phyloP scores from a whole-genome alignment of 2,797 vertebrate species.

The Typhlichthys eigenmanni region DNA sequence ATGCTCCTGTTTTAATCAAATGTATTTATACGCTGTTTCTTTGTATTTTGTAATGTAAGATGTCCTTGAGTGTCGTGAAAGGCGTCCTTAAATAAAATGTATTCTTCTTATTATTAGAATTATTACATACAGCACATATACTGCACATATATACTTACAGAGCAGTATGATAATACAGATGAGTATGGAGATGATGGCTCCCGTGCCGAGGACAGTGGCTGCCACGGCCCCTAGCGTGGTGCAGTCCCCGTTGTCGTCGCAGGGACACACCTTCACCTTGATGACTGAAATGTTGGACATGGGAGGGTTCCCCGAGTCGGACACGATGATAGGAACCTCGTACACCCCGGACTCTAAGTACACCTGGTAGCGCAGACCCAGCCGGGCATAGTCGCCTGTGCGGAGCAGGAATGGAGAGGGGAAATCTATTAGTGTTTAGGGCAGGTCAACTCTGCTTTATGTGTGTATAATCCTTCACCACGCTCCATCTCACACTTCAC shows the following conservation, averaged over 20 bases:
- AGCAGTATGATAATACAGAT: slow-evolving; percentile 92
- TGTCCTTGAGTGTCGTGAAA: too few species aligned
- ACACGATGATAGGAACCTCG: slow-evolving; percentile 88
- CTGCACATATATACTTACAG: slow-evolving; percentile 78
- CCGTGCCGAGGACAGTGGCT: slow-evolving; percentile 87
- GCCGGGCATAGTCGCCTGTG: slow-evolving; percentile 88
- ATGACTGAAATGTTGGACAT: slow-evolving; percentile 89
- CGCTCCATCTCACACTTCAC: too few species aligned
- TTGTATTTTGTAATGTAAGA: too few species aligned
- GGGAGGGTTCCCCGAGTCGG: slow-evolving; percentile 92
- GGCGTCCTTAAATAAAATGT: too few species aligned
- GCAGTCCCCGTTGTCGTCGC: slow-evolving; percentile 90
- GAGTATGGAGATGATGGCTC: slow-evolving; percentile 91
- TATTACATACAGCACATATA: background rate
- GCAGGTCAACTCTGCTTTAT: too few species aligned
- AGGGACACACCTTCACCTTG: slow-evolving; percentile 94
- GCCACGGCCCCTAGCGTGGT: slow-evolving; percentile 87
- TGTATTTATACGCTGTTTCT: too few species aligned
- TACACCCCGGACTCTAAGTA: slow-evolving; percentile 91
- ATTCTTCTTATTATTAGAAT: too few species aligned
- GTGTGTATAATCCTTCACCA: too few species aligned
- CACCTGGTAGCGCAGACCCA: slow-evolving; percentile 82
- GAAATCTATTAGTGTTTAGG: background rate
- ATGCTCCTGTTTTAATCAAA: too few species aligned
- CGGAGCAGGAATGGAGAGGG: background rate